Percentiles rank a stretch among this genome's conserved stretches.
Evolutionary conservation across 2,888 invertebrate genomes (phyloP).

Genomic region (Drosophila borealis): DNA sequence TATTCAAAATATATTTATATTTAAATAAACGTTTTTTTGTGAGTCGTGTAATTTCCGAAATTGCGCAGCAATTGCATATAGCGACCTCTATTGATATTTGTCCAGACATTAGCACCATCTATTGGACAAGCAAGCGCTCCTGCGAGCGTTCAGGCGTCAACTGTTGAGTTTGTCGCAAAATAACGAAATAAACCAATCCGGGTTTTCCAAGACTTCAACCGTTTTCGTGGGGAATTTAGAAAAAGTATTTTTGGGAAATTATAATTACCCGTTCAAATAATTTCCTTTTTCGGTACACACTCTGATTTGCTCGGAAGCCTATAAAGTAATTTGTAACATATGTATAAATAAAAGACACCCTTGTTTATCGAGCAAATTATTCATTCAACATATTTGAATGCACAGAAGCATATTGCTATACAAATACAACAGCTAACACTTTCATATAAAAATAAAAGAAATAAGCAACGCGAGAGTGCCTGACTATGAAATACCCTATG

Average conservation of each 20-base stretch:
- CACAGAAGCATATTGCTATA: neutral
- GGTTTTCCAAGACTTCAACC: no score
- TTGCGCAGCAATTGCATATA: neutral
- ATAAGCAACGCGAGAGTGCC: neutral
- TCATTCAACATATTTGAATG: neutral
- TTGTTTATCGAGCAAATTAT: slow-evolving; percentile 3
- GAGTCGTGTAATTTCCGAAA: neutral
- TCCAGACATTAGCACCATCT: neutral
- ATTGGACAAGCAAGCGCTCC: no score
- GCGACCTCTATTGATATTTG: neutral
- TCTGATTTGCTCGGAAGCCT: no score
- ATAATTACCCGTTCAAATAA: neutral
- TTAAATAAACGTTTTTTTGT: neutral
- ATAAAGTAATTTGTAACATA: no score
- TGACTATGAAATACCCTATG: neutral
- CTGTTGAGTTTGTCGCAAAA: no score
- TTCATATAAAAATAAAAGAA: slow-evolving; percentile 1
- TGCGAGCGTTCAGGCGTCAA: no score
- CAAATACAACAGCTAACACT: slow-evolving; percentile 30
- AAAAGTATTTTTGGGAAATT: neutral
- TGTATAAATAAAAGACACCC: neutral
- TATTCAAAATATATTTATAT: neutral
- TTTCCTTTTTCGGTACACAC: neutral
- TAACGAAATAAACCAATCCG: no score
- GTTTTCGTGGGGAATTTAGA: neutral